phyloP scores from a whole-genome alignment of 2,113 vertebrate species.

The Clarias magur region DNA sequence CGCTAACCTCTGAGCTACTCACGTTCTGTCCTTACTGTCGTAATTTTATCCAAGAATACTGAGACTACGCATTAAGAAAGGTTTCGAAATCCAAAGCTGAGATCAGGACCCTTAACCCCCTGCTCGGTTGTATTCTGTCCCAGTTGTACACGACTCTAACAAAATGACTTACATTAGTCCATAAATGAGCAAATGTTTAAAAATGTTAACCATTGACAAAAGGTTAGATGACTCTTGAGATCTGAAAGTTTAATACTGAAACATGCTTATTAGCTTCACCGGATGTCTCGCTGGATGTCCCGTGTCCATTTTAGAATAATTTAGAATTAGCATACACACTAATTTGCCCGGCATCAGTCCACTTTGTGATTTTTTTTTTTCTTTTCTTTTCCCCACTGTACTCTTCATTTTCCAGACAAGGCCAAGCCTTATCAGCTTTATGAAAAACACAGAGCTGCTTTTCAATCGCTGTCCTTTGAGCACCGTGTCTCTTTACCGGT shows the following conservation, averaged over 20 bases:
- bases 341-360: neutral
- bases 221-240: conserved; percentile 11
- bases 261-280: conserved; percentile 1
- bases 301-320: neutral
- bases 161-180: neutral
- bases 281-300: conserved; percentile 9
- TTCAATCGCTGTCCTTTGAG: neutral
- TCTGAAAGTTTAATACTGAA: conserved; percentile 11
- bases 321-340: conserved; percentile 12
- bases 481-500: conserved; percentile 6
- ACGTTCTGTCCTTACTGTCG: too few relatives aligned
- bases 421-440: conserved; percentile 19
- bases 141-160: neutral
- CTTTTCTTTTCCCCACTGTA: neutral
- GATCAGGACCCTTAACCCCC: neutral
- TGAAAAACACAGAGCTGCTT: neutral
- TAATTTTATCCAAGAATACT: neutral
- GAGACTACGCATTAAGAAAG: neutral
- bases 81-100: neutral
- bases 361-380: neutral
- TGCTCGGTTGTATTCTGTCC: neutral
- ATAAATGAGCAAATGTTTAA: neutral
- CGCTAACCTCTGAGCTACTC: neutral
- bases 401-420: neutral
- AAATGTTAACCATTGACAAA: neutral